Base-by-base conservation (phyloP, 2,888 invertebrate species). In the Diachrysia chrysitis region DNA sequence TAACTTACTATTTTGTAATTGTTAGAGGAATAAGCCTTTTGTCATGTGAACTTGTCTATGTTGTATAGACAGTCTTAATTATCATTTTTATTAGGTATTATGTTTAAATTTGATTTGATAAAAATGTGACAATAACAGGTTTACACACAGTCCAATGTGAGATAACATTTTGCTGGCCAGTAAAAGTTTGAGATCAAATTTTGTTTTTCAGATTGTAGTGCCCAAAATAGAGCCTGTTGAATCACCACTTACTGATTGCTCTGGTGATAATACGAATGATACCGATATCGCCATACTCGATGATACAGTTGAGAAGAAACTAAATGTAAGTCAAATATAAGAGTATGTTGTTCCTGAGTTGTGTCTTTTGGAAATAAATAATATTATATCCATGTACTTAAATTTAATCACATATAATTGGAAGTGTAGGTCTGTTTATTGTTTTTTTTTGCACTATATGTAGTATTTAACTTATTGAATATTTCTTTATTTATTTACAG, bases 201-300 rank as follows among this genome's bases (percentile, higher is more conserved):
- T 63, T n/a, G 4, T 42, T 16, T 42, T 6, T 17, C 91, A 94
- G 94, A 92, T 82, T 51, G 85, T 94, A 57, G 84, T 93, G 63
- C 93, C 94, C 21, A 95, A 95, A 87, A 85, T 90, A 42, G 95
- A 95, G 76, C 95, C 95, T 0, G 64, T 90, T 0, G 93, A 93
- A 71, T 95, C 95, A 21, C 94, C 95, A 2, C 61, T 92, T 61
- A 93, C 93, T 2, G 95, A 94, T 65, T 93, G 90, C 69, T 94
- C 95, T 0, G 91, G 91, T 17, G 95, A 94, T 10, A 94, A 93
- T 29, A 93, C 93, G 0, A 93, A 90, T 74, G 94, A 95, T 69
- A 88, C 89, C 14, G 95, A 94, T 62, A 91, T 94, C 53, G 91
- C 93, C 9, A 80, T 94, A 48, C 78, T 93, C 5, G 94, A 95